Conservation (phyloP, 2,888 invertebrate species). For the Diarsia dahlii region DNA sequence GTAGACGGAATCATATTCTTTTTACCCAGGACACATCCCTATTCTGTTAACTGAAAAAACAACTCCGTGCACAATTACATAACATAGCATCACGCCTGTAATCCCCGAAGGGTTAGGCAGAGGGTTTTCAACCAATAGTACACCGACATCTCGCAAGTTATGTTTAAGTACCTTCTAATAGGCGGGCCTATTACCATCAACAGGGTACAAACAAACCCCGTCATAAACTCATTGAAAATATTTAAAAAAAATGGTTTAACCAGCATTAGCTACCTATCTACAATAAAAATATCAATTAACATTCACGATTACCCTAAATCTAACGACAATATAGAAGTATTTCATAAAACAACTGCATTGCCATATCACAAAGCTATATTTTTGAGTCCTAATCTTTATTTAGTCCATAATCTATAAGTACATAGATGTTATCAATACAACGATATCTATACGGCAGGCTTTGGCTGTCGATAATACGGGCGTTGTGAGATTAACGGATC, state of each 20-base stretch:
- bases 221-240: background rate
- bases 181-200: too few relatives aligned
- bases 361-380: conserved; percentile 8
- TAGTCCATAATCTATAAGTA: conserved; percentile 26
- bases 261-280: background rate
- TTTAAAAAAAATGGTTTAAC: background rate
- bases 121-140: too few relatives aligned
- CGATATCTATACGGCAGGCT: conserved; percentile 53
- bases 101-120: too few relatives aligned
- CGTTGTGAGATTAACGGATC: conserved; percentile 74
- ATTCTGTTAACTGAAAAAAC: background rate
- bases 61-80: background rate
- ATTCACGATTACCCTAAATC: conserved; percentile 24
- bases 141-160: too few relatives aligned
- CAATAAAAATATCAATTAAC: conserved; percentile 5
- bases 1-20: too few relatives aligned
- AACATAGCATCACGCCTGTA: too few relatives aligned
- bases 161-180: too few relatives aligned
- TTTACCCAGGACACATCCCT: too few relatives aligned
- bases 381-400: conserved; percentile 44
- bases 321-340: conserved; percentile 13
- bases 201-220: too few relatives aligned
- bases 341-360: conserved; percentile 23
- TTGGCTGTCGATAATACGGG: conserved; percentile 40
- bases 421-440: conserved; percentile 29